phyloP scores from a whole-genome alignment of 2,797 vertebrate species.

The Cephalopachus bancanus region DNA sequence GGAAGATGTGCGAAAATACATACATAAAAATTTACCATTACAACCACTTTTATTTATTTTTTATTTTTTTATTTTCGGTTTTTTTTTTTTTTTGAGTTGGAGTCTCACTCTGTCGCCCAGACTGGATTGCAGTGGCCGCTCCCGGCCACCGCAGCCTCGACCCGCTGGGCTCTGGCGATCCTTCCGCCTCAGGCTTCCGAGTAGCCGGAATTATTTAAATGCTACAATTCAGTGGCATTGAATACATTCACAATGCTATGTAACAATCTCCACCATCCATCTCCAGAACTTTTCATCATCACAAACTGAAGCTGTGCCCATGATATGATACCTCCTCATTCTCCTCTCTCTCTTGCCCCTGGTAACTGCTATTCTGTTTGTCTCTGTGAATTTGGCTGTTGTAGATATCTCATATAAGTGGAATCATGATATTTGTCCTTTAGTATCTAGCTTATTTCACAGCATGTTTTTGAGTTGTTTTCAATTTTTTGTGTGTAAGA shows the following conservation, averaged over 20 bases:
- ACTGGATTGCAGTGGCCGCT: no score
- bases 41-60: neutral
- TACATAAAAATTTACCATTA: neutral
- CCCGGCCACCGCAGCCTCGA: no score
- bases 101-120: no score
- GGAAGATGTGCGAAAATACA: neutral
- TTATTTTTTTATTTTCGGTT: no score
- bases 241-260: neutral
- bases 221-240: neutral
- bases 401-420: neutral
- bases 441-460: constrained; percentile 10
- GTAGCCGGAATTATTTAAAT: neutral
- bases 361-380: neutral
- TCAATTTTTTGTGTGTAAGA: neutral
- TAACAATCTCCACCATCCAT: neutral
- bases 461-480: neutral
- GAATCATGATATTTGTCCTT: neutral
- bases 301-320: neutral
- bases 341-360: neutral
- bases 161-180: no score
- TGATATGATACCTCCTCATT: neutral
- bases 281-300: neutral
- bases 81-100: no score
- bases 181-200: no score
- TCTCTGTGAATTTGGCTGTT: neutral